These are phyloP conservation scores for Eidolon dupreanum DNA, from an alignment of 2,797 vertebrate genomes.

Conservation along the genomic window DNA sequence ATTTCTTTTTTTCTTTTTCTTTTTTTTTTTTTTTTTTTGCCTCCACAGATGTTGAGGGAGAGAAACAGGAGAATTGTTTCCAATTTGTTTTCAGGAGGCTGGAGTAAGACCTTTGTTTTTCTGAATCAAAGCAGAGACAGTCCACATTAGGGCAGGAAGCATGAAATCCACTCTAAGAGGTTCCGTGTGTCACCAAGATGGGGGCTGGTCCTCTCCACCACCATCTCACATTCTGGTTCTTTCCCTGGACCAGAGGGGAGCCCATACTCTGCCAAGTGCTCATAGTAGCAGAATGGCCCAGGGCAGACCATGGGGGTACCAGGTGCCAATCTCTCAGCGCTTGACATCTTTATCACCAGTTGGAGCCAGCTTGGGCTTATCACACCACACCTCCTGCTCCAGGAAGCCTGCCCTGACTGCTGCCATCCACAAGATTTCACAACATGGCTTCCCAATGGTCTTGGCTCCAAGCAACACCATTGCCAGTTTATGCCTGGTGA, in stretches of 20 bases:
- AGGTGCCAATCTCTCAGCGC: neutral
- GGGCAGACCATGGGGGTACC: neutral
- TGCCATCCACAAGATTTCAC: neutral
- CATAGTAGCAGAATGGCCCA: neutral
- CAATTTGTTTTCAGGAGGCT: conserved; percentile 53
- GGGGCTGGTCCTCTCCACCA: neutral
- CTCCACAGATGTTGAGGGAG: neutral
- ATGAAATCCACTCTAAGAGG: conserved; percentile 66
- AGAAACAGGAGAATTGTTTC: neutral
- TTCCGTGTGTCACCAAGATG: conserved; percentile 14
- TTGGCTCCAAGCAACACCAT: neutral
- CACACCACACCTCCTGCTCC: neutral
- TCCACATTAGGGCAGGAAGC: conserved; percentile 63
- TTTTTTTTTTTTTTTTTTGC: neutral
- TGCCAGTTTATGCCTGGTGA: neutral
- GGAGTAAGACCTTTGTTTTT: neutral
- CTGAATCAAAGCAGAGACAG: conserved; percentile 34
- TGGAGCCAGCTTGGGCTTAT: neutral
- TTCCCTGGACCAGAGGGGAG: neutral
- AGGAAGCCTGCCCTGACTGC: conserved; percentile 28
- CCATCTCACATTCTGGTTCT: neutral
- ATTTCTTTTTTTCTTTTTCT: no score
- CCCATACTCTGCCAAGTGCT: neutral
- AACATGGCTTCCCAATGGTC: accelerated
- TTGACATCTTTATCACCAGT: neutral